phyloP scores from a whole-genome alignment of 2,113 vertebrate species.

The Nesogale talazaci region DNA sequence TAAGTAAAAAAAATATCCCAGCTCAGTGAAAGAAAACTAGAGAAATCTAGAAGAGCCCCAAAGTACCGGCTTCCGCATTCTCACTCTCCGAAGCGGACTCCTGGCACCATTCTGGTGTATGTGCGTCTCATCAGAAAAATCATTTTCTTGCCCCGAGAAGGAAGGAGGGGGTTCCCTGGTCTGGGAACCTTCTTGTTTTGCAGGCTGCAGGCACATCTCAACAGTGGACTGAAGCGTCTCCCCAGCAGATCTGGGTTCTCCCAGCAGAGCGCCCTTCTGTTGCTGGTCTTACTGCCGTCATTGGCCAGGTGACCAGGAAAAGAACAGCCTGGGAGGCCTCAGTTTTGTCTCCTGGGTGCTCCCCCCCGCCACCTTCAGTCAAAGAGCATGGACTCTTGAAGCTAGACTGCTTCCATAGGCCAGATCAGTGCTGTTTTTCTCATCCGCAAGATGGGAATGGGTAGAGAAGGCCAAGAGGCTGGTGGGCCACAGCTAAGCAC shows the following conservation, averaged over 20 bases:
- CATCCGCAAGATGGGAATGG: not conserved
- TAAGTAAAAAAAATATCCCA: too few species aligned
- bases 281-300: not conserved
- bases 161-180: not conserved
- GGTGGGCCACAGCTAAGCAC: not conserved
- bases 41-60: slow-evolving; percentile 27
- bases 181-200: not conserved
- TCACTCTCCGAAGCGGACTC: not conserved
- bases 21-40: not conserved
- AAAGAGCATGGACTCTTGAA: not conserved
- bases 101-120: not conserved
- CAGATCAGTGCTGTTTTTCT: not conserved
- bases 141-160: not conserved
- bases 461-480: not conserved
- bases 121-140: not conserved
- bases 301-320: not conserved
- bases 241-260: not conserved
- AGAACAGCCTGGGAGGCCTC: not conserved
- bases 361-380: too few species aligned
- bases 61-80: not conserved
- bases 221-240: not conserved
- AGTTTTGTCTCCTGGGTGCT: not conserved
- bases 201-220: not conserved
- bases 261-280: not conserved
- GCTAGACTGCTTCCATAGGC: not conserved